A percentile compares a stretch with the other conserved stretches of the same genome.
Conservation (phyloP, 2,888 invertebrate species). For the Xanthorhoe spadicearia region DNA sequence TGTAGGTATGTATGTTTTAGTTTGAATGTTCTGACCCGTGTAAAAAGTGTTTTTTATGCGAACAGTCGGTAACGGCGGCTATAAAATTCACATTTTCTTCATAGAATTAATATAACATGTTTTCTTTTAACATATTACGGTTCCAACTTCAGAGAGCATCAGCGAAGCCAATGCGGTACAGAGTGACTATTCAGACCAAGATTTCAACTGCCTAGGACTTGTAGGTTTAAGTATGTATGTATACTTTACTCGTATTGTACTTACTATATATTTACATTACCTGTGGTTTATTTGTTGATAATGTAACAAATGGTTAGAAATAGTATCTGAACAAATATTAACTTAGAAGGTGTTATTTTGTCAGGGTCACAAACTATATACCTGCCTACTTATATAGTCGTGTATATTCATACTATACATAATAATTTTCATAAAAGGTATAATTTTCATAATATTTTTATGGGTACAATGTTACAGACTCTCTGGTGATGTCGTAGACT, state of each 20-base stretch:
- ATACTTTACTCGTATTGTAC: not conserved
- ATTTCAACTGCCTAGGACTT: not conserved
- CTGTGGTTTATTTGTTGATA: not conserved
- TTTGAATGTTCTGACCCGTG: no score
- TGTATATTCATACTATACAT: no score
- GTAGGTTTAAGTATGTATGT: not conserved
- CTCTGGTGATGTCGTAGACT: slow-evolving; percentile 4
- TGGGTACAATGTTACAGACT: not conserved
- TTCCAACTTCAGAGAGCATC: not conserved
- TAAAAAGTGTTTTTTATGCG: no score
- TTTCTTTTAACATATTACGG: not conserved
- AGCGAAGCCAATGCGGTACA: not conserved
- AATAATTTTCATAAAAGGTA: no score
- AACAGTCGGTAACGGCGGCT: no score
- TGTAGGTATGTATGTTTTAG: no score
- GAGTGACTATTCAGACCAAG: not conserved
- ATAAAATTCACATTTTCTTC: no score
- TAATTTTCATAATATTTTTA: no score
- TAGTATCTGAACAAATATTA: not conserved
- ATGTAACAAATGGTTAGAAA: not conserved
- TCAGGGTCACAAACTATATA: not conserved
- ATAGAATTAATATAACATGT: no score
- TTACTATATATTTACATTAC: not conserved
- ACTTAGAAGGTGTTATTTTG: not conserved
- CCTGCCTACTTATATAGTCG: no score